These are phyloP conservation scores for silkworm (Bombyx mori) DNA, from an alignment of 1,140 invertebrate species.

Conservation along the genomic window DNA sequence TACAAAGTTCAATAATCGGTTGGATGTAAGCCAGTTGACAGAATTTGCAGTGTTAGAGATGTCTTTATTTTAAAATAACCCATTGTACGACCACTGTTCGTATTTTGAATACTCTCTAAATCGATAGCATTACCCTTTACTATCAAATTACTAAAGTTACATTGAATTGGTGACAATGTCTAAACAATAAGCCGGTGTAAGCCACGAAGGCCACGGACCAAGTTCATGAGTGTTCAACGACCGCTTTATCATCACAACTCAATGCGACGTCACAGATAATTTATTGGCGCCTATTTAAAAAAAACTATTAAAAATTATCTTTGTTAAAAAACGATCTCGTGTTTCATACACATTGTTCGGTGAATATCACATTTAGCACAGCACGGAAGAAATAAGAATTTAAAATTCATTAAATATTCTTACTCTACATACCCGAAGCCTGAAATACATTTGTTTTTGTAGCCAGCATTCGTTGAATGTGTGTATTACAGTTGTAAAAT, in stretches of 20 bases:
- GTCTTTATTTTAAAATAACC: no score
- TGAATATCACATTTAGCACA: background rate
- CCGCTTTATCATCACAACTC: slow-evolving; percentile 49
- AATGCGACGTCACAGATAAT: slow-evolving; percentile 34
- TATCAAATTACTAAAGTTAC: background rate
- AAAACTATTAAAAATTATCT: slow-evolving; percentile 2
- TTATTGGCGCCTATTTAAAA: slow-evolving; percentile 17
- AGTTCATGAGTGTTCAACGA: slow-evolving; percentile 58
- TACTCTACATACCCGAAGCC: no score
- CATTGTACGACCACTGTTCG: no score
- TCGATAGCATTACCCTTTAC: background rate
- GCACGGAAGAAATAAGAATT: background rate
- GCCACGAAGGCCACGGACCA: slow-evolving; percentile 38
- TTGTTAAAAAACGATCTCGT: background rate
- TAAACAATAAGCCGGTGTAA: slow-evolving; percentile 22
- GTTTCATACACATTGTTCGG: background rate
- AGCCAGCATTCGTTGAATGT: no score
- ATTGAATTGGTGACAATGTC: slow-evolving; percentile 13
- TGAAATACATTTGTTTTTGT: no score
- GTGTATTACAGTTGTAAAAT: no score
- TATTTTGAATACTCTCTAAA: background rate
- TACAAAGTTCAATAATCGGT: no score
- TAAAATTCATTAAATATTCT: background rate
- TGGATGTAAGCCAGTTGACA: background rate
- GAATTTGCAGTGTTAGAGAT: background rate